These are phyloP conservation scores for Euura lappo DNA, from an alignment of 1,140 invertebrate species.

Conservation along the genomic window DNA sequence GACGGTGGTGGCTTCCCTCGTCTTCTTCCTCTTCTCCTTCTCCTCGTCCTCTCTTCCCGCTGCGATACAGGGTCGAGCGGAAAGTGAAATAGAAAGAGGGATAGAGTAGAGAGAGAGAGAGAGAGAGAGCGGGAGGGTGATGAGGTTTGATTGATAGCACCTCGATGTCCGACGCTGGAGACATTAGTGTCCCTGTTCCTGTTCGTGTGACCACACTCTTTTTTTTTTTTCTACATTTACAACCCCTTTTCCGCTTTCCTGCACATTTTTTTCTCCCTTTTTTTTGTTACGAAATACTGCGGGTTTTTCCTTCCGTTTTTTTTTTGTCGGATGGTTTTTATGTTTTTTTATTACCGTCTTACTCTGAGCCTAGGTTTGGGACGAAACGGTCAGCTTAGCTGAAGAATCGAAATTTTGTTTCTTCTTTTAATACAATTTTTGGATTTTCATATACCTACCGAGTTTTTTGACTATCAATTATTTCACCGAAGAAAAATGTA, in stretches of 20 bases:
- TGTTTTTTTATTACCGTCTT: background rate
- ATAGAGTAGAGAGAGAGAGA: background rate
- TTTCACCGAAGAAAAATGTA: too few species aligned
- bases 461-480: too few species aligned
- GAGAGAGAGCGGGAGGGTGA: background rate
- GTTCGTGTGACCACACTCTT: constrained; percentile 11
- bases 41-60: constrained; percentile 8
- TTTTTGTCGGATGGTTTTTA: background rate
- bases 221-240: constrained; percentile 14
- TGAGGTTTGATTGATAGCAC: constrained; percentile 16
- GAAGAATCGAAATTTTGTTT: background rate
- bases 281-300: too few species aligned
- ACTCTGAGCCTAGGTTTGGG: background rate
- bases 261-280: constrained; percentile 8
- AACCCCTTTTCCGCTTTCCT: constrained; percentile 8
- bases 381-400: background rate
- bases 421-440: background rate
- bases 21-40: background rate
- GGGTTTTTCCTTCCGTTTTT: too few species aligned
- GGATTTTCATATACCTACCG: too few species aligned
- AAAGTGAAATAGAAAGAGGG: background rate
- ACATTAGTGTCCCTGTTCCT: constrained; percentile 18
- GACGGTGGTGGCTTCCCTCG: too few species aligned
- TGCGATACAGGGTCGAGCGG: too few species aligned
- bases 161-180: too few species aligned